Conservation (phyloP, 2,113 vertebrate species). For the Larimichthys polyactis region DNA sequence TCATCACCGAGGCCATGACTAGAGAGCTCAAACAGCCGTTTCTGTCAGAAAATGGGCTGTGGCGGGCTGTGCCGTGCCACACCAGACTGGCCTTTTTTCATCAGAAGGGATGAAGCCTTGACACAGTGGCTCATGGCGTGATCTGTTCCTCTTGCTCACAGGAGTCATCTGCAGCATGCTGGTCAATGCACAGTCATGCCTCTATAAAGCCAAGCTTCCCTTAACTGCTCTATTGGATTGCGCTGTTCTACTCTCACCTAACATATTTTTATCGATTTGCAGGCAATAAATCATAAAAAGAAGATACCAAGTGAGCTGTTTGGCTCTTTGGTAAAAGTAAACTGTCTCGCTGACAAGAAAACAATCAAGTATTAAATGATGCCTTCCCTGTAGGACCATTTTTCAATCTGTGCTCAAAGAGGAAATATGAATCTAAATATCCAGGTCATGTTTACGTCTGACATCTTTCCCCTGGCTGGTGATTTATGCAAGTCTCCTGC, state of each 20-base stretch:
- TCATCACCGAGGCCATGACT: slow-evolving; percentile 83
- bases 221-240: slow-evolving; percentile 47
- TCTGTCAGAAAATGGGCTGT: slow-evolving; percentile 74
- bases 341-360: slow-evolving; percentile 10
- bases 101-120: slow-evolving; percentile 68
- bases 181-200: slow-evolving; percentile 62
- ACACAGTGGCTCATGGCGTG: slow-evolving; percentile 64
- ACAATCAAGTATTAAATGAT: slow-evolving; percentile 25
- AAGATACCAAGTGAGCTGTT: neutral
- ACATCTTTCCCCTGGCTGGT: slow-evolving; percentile 44
- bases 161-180: slow-evolving; percentile 46
- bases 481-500: slow-evolving; percentile 60
- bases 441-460: slow-evolving; percentile 56
- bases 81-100: slow-evolving; percentile 63
- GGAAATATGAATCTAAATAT: slow-evolving; percentile 44
- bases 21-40: slow-evolving; percentile 80
- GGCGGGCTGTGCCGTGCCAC: slow-evolving; percentile 44
- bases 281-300: slow-evolving; percentile 22
- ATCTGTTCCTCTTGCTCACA: slow-evolving; percentile 57
- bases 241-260: slow-evolving; percentile 27
- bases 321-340: slow-evolving; percentile 25
- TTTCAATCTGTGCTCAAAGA: slow-evolving; percentile 20
- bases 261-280: slow-evolving; percentile 58
- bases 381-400: neutral
- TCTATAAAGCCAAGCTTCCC: slow-evolving; percentile 39